Base-by-base conservation (phyloP, 2,888 invertebrate species). In the Periphyllus acericola region DNA sequence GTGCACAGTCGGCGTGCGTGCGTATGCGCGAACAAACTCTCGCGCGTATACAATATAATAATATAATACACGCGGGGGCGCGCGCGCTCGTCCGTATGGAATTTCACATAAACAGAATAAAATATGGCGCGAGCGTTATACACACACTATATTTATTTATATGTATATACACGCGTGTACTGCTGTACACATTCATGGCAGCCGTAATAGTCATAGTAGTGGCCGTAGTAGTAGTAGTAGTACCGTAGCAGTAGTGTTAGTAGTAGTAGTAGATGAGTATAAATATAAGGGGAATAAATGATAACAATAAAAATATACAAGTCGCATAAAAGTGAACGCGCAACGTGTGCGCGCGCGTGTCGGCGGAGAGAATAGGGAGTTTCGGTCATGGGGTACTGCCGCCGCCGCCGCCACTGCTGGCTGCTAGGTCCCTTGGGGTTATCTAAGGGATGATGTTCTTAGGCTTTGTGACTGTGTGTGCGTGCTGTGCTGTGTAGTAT, bases 231-330 rank as follows among this genome's bases (percentile, higher is more conserved):
- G 36, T 74, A 46, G 29, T 71, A 32, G 46, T 46, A 40, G 9
- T n/a, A 25, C n/a, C n/a, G 11, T 29, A n/a, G 29, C 1, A 25
- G 34, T n/a, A 55, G 46, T n/a, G 11, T 68, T 46, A 46, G 21
- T n/a, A n/a, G 40, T 19, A 85, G 66, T 76, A 76, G 84, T 78
- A 78, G 79, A 81, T 75, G 87, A 81, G 87, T 81, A 75, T 81
- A 87, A 87, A 87, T 75, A 81, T 87, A 87, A 87, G 87, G 87
- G 87, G 87, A 87, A 87, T 87, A 87, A 87, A 87, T 87, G 87
- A 87, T 87, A 87, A 87, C 87, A 87, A 87, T 87, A 87, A 87
- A 87, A 87, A 87, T 87, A 75, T 87, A 87, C 87, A 87, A 74
- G 87, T 87, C 81, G 87, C 81, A 80, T 87, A 87, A 87, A 87